These are phyloP conservation scores for Harmothoe impar DNA, from an alignment of 2,888 invertebrate genomes.

Conservation along the genomic window DNA sequence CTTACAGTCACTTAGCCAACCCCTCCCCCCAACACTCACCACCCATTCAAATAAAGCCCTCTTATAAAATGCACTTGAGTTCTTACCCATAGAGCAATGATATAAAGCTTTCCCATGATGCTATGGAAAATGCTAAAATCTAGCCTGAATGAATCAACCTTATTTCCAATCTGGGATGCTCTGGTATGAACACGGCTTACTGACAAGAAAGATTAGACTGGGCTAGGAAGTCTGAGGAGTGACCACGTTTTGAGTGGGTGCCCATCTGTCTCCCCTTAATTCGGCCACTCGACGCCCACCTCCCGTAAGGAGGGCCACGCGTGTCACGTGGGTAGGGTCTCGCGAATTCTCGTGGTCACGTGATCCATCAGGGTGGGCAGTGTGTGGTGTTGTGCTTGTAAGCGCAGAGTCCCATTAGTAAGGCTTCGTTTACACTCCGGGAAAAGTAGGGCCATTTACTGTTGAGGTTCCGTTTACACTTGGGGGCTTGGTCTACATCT, in stretches of 20 bases:
- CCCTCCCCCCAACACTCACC: background rate
- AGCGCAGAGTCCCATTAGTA: background rate
- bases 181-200: background rate
- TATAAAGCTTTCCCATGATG: no score
- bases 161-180: no score
- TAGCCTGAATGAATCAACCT: no score
- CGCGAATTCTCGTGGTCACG: conserved; percentile 5
- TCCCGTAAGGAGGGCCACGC: conserved; percentile 10
- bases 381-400: background rate
- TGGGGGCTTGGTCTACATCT: no score
- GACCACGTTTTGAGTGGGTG: background rate
- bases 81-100: background rate
- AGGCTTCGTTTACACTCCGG: background rate
- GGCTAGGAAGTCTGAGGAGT: background rate
- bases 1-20: background rate
- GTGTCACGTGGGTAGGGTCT: conserved; percentile 16
- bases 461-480: no score
- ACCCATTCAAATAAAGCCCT: background rate
- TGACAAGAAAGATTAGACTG: background rate
- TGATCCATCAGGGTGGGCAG: background rate
- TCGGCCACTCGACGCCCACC: background rate
- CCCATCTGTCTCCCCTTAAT: background rate
- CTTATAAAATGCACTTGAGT: background rate
- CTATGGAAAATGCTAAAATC: no score
- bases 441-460: background rate